These are phyloP conservation scores for Eulemur albifrons DNA, from an alignment of 2,797 vertebrate species.

Conservation along the genomic window DNA sequence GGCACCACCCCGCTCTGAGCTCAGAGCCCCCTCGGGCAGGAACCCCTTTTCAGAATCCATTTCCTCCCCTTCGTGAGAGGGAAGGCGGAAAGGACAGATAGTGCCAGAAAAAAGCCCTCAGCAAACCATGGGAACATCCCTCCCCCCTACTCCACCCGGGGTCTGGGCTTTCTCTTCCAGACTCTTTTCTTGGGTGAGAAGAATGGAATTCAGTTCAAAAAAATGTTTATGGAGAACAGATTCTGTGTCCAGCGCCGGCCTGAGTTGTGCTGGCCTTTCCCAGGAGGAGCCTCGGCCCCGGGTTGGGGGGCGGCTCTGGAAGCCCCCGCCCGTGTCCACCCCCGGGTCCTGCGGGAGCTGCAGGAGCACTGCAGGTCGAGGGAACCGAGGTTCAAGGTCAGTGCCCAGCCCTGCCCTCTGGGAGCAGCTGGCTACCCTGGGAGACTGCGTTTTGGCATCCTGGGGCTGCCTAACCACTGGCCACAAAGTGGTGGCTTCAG, in stretches of 20 bases:
- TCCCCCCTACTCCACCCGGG: rapidly evolving
- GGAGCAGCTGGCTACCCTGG: neutral
- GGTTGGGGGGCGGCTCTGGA: neutral
- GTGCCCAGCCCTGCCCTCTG: neutral
- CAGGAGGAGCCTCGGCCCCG: rapidly evolving
- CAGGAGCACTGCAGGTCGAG: neutral
- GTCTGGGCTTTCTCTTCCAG: neutral
- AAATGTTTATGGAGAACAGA: slow-evolving; percentile 40
- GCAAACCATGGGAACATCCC: neutral
- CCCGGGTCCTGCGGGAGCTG: neutral
- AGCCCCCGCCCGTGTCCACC: neutral
- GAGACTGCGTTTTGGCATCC: too few relatives aligned
- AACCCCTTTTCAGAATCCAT: neutral
- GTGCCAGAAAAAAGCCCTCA: neutral
- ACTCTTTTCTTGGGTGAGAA: slow-evolving; percentile 35
- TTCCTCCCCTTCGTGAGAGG: neutral
- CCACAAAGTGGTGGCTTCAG: neutral
- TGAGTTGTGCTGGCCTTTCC: neutral
- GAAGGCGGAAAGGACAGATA: neutral
- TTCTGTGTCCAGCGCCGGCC: neutral
- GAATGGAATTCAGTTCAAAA: slow-evolving; percentile 9
- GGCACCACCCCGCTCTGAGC: rapidly evolving
- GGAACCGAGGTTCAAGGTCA: neutral
- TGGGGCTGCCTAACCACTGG: too few relatives aligned
- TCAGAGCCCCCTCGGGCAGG: neutral